Percentiles rank a stretch among this genome's conserved stretches.
Conservation (phyloP, 2,888 invertebrate genomes). For the Temnothorax ravouxi region DNA sequence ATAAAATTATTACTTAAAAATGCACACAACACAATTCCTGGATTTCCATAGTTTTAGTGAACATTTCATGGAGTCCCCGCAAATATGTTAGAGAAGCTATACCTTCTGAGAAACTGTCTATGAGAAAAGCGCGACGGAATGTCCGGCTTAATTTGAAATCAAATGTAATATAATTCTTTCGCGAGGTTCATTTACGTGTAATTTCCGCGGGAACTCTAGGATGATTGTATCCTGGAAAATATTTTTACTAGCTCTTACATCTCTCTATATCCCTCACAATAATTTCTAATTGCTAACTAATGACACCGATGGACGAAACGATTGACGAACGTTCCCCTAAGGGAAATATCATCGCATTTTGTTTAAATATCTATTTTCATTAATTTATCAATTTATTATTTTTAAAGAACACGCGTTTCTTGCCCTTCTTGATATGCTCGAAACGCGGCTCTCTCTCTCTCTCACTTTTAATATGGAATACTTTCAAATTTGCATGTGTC, state of each 20-base stretch:
- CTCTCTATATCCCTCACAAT: constrained; percentile 56
- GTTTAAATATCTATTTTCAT: constrained; percentile 57
- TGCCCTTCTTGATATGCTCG: constrained; percentile 62
- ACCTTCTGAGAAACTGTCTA: background rate
- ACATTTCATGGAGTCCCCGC: constrained; percentile 19
- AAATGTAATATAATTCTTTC: constrained; percentile 1
- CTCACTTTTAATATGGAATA: constrained; percentile 51
- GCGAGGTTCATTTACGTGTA: background rate
- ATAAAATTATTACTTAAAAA: constrained; percentile 18
- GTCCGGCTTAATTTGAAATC: constrained; percentile 27
- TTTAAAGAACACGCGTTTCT: constrained; percentile 60
- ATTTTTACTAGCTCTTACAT: constrained; percentile 54
- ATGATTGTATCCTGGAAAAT: constrained; percentile 39
- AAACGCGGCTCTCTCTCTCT: constrained; percentile 56
- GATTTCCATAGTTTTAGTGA: background rate
- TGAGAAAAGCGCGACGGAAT: background rate
- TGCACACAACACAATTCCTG: background rate
- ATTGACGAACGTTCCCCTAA: constrained; percentile 63
- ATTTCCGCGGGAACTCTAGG: background rate
- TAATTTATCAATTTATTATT: constrained; percentile 60
- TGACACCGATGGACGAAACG: constrained; percentile 76
- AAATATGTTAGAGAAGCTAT: background rate
- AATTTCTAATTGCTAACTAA: constrained; percentile 70
- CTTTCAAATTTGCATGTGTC: constrained; percentile 62
- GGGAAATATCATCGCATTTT: constrained; percentile 55